Base-by-base conservation (phyloP, 2,888 invertebrate species). In the Acrobasis suavella region DNA sequence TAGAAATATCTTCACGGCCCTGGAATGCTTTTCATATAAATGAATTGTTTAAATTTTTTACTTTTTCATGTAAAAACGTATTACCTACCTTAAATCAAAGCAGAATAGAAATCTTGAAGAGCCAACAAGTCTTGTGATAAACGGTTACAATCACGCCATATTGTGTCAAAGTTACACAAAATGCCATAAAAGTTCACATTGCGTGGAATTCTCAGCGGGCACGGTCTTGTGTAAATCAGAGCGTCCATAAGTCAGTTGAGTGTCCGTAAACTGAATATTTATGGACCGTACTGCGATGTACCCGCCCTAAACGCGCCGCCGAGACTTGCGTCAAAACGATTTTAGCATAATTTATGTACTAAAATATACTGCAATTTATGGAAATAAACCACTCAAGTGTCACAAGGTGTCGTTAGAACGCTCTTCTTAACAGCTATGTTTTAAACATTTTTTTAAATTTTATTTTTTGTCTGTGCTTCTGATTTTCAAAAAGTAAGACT, bases 261-360 rank as follows among this genome's bases (percentile, higher is more conserved):
- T 80, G 80, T 79, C 80, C 75, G 75, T 82, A 78, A 77, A 80
- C 81, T 86, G 87, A 87, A 87, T 86, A 87, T 87, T 86, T 85
- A 87, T 87, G 74, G 74, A 68, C 69, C 70, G 72, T 70, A 71
- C 72, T 70, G 73, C 72, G 71, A 76, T 73, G 73, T 72, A 72
- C 70, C 70, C 71, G 67, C 75, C 76, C 79, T 77, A 79, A 82
- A 81, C 78, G 73, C 73, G 77, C 73, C 78, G 68, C 71, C 67
- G 78, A 76, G 77, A 77, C 79, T 80, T 73, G 81, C 81, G 80
- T 82, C 81, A 80, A 83, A 84, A 83, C 75, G 77, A 81, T 82
- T 85, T 85, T 81, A 62, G 78, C 85, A 86, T 86, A 86, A 83
- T 85, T 83, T 82, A 83, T 77, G 71, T 75, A 75, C 77, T 77